Evolutionary conservation across 2,888 invertebrate species (phyloP).

Genomic region (Drepanosiphum platanoidis): DNA sequence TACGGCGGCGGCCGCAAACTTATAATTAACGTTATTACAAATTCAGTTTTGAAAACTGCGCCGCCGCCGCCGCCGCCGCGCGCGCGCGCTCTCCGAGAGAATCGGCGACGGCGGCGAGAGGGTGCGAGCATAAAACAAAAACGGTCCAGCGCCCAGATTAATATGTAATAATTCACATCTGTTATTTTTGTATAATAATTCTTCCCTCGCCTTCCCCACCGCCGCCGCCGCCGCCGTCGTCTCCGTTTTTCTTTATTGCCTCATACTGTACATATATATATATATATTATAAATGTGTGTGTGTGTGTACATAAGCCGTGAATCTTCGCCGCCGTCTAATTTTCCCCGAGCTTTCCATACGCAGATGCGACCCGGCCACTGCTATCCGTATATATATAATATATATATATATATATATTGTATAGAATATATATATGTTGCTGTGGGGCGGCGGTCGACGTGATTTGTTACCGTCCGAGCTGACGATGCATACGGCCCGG

Average conservation of each 20-base stretch:
- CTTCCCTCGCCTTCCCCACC: conserved; percentile 36
- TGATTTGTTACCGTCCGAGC: conserved; percentile 62
- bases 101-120: not conserved
- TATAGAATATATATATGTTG: not conserved
- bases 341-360: conserved; percentile 57
- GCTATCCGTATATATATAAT: not conserved
- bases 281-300: too few species aligned
- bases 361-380: conserved; percentile 57
- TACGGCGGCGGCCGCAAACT: conserved; percentile 51
- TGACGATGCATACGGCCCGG: conserved; percentile 50
- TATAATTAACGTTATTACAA: conserved; percentile 61
- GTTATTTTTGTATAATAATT: conserved; percentile 62
- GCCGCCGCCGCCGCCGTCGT: conserved; percentile 11
- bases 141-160: conserved; percentile 63
- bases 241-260: conserved; percentile 61
- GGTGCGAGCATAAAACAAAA: conserved; percentile 52
- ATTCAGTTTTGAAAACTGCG: conserved; percentile 59
- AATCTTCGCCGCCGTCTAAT: conserved; percentile 57
- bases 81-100: not conserved
- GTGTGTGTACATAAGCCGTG: conserved; percentile 49
- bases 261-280: not conserved
- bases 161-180: conserved; percentile 65
- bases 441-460: conserved; percentile 20
- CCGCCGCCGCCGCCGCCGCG: not conserved
- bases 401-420: not conserved